A percentile compares a stretch with the other conserved stretches of the same genome.
Evolutionary conservation across 2,113 vertebrate genomes (phyloP).

Genomic region (Pao palembangensis): DNA sequence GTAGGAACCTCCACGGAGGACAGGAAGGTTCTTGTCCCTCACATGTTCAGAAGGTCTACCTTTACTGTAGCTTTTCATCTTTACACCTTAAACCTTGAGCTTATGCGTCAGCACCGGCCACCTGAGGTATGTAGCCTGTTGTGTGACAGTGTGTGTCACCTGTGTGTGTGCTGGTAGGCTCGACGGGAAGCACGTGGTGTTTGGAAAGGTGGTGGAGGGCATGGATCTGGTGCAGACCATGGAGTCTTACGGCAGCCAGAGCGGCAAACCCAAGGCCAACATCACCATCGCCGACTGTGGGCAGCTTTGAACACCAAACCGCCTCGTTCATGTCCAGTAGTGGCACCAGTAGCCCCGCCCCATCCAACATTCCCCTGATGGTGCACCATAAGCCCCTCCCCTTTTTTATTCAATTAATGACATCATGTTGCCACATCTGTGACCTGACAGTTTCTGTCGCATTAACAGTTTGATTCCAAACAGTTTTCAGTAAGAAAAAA

Average conservation of each 20-base stretch:
- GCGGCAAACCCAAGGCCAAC: constrained; percentile 78
- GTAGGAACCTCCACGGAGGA: constrained; percentile 69
- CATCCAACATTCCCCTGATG: constrained; percentile 66
- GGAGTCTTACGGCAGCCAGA: constrained; percentile 67
- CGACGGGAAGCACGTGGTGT: constrained; percentile 96
- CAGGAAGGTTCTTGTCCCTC: not conserved
- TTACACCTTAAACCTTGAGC: too few species aligned
- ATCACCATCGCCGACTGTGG: constrained; percentile 82
- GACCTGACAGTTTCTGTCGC: constrained; percentile 62
- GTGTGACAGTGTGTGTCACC: not conserved
- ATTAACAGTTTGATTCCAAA: constrained; percentile 42
- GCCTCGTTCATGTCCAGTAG: constrained; percentile 15
- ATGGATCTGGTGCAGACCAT: constrained; percentile 74
- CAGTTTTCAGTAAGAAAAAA: constrained; percentile 38
- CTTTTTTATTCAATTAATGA: constrained; percentile 37
- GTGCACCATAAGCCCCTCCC: constrained; percentile 13
- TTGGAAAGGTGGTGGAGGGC: constrained; percentile 83
- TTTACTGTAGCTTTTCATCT: too few species aligned
- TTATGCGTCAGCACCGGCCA: not conserved
- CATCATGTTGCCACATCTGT: constrained; percentile 62
- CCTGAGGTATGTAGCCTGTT: not conserved
- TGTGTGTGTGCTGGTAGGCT: constrained; percentile 75
- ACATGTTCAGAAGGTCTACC: too few species aligned
- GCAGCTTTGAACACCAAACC: constrained; percentile 70
- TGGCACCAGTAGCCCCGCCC: constrained; percentile 16